A percentile compares a stretch with the other conserved stretches of the same genome.
Conservation (phyloP, 2,888 invertebrate species). For the Ferrisia virgata region DNA sequence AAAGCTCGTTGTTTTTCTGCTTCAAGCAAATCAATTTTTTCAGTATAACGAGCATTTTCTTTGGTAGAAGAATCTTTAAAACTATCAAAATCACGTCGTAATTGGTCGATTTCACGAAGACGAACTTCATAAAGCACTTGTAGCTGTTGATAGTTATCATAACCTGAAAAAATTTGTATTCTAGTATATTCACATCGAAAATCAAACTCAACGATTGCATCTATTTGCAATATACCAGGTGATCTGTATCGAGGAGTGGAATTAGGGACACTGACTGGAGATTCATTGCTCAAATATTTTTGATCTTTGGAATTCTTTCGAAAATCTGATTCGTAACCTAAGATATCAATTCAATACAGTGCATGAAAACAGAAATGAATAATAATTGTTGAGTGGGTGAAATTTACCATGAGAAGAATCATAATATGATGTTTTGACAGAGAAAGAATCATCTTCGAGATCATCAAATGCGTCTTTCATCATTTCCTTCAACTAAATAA, state of each 20-base stretch:
- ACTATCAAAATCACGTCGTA: conserved; percentile 22
- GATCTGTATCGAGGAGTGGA: background rate
- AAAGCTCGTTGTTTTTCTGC: conserved; percentile 16
- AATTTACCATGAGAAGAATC: background rate
- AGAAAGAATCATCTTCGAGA: conserved; percentile 3
- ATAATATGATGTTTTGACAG: background rate
- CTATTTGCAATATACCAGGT: background rate
- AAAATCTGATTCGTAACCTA: background rate
- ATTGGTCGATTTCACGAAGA: conserved; percentile 38
- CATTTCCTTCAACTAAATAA: conserved; percentile 35
- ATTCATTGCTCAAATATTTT: background rate
- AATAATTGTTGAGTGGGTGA: background rate
- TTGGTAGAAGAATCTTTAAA: background rate
- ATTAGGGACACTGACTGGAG: background rate
- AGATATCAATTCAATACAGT: background rate
- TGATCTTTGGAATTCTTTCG: background rate
- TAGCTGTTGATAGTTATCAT: conserved; percentile 29
- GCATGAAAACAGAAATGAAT: background rate
- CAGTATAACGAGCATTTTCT: background rate
- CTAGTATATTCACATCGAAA: background rate
- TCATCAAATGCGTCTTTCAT: conserved; percentile 33
- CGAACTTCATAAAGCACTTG: conserved; percentile 39
- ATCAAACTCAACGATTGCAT: background rate
- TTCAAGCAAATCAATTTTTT: background rate
- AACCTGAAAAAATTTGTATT: conserved; percentile 1